Base-by-base conservation (phyloP, 2,888 invertebrate species). In the Timema cristinae region DNA sequence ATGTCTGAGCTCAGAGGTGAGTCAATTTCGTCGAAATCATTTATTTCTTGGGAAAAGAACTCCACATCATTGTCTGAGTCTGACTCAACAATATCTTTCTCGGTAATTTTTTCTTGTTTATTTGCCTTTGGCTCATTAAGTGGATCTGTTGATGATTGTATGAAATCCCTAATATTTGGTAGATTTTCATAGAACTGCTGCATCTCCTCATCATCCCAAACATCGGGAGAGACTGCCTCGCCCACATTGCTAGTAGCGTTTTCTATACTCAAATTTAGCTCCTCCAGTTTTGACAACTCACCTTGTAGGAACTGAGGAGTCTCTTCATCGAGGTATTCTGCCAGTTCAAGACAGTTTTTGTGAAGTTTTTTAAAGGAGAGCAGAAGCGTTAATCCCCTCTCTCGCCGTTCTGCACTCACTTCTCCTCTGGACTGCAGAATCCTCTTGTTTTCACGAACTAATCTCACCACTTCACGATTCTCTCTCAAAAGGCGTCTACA, bases 151-250 rank as follows among this genome's bases (percentile, higher is more conserved):
- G 47, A 7, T 16, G 7, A 9, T 5, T 61, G 68, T 16, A 52
- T 49, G 80, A 95, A 94, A 32, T 93, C 93, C 79, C 94, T 92
- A 71, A 98, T 84, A 84, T 98, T 96, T 0, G 95, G 95, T 70
- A 98, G 83, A 79, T 91, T 92, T 76, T 95, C 95, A 81, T 98
- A 98, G 82, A 98, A 98, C 73, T 91, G 88, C 79, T 95, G 89
- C 0, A 96, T 95, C 79, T 98, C 98, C 77, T 97, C 95, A 84
- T 98, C 98, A 77, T 97, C 97, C 95, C 95, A 97, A 7, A 89
- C 71, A 9, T 63, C 63, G 47, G 63, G 48, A 63, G 63, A 63
- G 13, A 63, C 32, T 63, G 75, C 76, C 77, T 77, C 80, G 16
- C 81, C 83, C 67, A 32, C 52, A 15, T 52, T 51, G 63, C 50